A percentile compares a stretch with the other conserved stretches of the same genome.
Conservation (phyloP, 2,797 vertebrate species). For the Falco cherrug region DNA sequence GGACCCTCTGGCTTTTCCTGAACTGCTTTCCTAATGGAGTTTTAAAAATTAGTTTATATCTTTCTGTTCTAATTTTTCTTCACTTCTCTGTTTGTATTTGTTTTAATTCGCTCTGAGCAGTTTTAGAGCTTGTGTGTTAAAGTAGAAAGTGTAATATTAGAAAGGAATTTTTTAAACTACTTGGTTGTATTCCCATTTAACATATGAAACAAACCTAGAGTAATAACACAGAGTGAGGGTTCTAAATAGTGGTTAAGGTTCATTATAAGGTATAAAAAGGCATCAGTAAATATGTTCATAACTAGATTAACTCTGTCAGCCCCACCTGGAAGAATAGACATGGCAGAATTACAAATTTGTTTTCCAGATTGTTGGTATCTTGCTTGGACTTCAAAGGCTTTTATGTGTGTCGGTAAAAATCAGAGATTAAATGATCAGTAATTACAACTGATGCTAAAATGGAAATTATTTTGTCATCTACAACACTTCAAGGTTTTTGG, state of each 20-base stretch:
- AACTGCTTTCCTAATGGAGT: neutral
- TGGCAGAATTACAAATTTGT: neutral
- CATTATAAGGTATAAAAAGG: neutral
- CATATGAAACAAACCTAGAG: neutral
- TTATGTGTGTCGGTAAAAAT: neutral
- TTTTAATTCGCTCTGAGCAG: neutral
- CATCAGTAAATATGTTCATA: neutral
- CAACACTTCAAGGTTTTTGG: neutral
- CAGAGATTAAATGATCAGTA: neutral
- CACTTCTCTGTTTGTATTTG: neutral
- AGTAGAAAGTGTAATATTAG: neutral
- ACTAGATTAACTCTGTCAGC: neutral
- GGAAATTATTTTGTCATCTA: neutral
- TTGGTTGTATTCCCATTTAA: neutral
- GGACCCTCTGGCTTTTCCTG: conserved; percentile 5
- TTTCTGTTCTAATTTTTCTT: conserved; percentile 18
- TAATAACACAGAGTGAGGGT: neutral
- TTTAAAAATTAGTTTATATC: neutral
- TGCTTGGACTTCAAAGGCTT: neutral
- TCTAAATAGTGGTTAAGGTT: neutral
- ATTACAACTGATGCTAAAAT: neutral
- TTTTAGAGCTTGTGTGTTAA: neutral
- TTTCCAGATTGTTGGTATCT: neutral
- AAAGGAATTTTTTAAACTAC: neutral
- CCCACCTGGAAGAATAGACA: neutral